phyloP scores from a whole-genome alignment of 1,140 invertebrate genomes.

The Homalodisca vitripennis region DNA sequence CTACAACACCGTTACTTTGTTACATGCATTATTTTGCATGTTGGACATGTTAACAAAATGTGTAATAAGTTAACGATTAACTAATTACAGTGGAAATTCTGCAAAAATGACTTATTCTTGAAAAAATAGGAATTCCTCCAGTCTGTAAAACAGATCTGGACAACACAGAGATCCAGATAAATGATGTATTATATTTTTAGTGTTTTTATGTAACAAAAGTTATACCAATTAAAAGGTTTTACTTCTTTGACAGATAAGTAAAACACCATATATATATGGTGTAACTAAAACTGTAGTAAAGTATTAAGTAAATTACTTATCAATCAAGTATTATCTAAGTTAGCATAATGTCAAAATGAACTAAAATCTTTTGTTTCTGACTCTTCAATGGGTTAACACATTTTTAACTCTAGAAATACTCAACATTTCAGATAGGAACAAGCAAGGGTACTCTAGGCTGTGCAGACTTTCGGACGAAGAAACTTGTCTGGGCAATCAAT shows the following conservation, averaged over 20 bases:
- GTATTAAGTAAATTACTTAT: not conserved
- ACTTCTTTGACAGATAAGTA: not conserved
- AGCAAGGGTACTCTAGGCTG: slow-evolving; percentile 76
- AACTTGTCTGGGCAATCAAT: slow-evolving; percentile 72
- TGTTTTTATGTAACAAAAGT: too few relatives aligned
- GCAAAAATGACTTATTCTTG: too few relatives aligned
- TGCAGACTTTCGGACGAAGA: slow-evolving; percentile 70
- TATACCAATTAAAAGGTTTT: too few relatives aligned
- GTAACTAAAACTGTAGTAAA: not conserved
- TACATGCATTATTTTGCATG: too few relatives aligned
- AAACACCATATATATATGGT: not conserved
- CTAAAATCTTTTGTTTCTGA: not conserved
- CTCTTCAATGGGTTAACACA: not conserved
- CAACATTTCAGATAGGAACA: slow-evolving; percentile 64
- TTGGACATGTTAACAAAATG: too few relatives aligned
- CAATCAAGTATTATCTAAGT: not conserved
- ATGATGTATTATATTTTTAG: too few relatives aligned
- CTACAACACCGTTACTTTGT: too few relatives aligned
- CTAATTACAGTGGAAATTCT: too few relatives aligned
- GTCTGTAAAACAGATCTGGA: too few relatives aligned
- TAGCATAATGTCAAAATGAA: not conserved
- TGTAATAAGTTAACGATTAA: too few relatives aligned
- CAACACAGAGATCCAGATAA: too few relatives aligned
- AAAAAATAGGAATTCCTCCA: too few relatives aligned
- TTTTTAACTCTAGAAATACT: not conserved